Percentiles rank a stretch among this genome's conserved stretches.
These are phyloP conservation scores for Petrocephalus sullivani DNA, from an alignment of 2,797 vertebrate species.

Conservation along the genomic window DNA sequence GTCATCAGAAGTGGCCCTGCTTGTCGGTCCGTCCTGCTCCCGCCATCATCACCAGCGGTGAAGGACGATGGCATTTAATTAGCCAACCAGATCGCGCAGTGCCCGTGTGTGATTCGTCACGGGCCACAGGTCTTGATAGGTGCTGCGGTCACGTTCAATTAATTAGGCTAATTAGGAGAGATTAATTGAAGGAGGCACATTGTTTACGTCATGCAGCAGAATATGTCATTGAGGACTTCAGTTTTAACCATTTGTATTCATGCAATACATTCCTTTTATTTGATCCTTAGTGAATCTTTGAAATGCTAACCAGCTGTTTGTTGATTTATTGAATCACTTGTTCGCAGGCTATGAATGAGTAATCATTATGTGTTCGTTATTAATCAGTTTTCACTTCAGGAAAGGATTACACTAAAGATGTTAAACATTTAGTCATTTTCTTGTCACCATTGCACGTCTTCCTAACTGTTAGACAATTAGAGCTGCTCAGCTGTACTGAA, in stretches of 20 bases:
- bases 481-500: not conserved
- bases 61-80: slow-evolving; percentile 27
- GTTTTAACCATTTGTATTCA: not conserved
- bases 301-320: not conserved
- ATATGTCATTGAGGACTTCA: not conserved
- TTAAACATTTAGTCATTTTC: not conserved
- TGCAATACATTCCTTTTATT: not conserved
- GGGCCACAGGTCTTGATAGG: not conserved
- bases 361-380: not conserved
- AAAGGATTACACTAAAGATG: not conserved
- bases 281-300: not conserved
- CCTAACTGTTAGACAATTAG: not conserved
- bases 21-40: slow-evolving; percentile 10
- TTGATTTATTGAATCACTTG: not conserved
- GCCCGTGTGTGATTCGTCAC: not conserved
- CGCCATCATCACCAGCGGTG: slow-evolving; percentile 23
- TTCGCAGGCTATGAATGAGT: not conserved
- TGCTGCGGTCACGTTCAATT: not conserved
- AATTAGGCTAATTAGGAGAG: not conserved
- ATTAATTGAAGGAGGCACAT: not conserved
- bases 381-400: not conserved
- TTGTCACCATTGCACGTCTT: not conserved
- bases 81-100: not conserved
- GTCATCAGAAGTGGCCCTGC: slow-evolving; percentile 27
- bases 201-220: not conserved